phyloP scores from a whole-genome alignment of 64 coral and sea anemone genomes.

The Montipora foliosa region DNA sequence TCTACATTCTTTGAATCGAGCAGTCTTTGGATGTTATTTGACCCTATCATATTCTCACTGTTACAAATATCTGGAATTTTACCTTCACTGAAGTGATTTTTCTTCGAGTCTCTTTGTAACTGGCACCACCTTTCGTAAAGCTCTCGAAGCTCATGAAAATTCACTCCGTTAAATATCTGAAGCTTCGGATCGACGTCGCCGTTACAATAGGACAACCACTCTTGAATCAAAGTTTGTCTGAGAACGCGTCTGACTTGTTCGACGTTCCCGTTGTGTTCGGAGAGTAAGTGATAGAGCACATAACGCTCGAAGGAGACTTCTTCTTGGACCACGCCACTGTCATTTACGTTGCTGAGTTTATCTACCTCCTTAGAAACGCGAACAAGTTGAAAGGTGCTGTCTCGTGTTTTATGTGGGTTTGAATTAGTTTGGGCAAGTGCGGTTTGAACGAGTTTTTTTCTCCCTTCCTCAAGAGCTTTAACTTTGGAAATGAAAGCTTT shows the following conservation, averaged over 20 bases:
- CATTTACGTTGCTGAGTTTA: background rate
- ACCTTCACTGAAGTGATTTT: background rate
- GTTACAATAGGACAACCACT: constrained; percentile 32
- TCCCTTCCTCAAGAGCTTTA: background rate
- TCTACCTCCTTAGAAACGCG: background rate
- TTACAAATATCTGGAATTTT: background rate
- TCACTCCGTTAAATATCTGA: background rate
- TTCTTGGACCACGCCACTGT: background rate
- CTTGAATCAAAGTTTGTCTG: constrained; percentile 4
- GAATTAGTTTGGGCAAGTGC: background rate
- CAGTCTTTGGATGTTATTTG: background rate
- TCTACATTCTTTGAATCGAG: background rate
- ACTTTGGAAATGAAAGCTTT: constrained; percentile 35
- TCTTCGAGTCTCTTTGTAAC: background rate
- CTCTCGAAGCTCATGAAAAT: constrained; percentile 29
- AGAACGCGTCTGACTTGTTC: constrained; percentile 2
- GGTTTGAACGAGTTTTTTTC: background rate
- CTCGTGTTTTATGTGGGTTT: background rate
- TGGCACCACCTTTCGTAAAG: constrained; percentile 26
- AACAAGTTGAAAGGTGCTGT: background rate
- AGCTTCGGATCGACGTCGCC: background rate
- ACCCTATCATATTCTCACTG: background rate
- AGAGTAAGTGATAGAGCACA: constrained; percentile 29
- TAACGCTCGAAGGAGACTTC: constrained; percentile 22
- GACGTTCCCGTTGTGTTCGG: constrained; percentile 26